These are phyloP conservation scores for Salvelinus fontinalis DNA, from an alignment of 2,113 vertebrate genomes.

Conservation along the genomic window DNA sequence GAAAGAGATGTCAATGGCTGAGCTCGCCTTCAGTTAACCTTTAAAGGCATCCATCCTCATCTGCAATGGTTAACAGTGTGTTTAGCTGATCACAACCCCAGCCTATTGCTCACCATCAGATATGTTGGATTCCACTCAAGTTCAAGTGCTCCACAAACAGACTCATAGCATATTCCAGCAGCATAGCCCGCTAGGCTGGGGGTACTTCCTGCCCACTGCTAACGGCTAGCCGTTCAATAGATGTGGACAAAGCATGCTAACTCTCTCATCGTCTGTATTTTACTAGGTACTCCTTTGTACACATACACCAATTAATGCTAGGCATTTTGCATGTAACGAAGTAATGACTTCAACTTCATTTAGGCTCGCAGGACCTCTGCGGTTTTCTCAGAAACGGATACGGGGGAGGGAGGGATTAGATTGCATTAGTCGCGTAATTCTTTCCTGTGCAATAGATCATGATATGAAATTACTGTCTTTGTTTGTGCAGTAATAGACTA, in stretches of 20 bases:
- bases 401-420: conserved; percentile 63
- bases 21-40: neutral
- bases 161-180: neutral
- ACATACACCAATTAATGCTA: conserved; percentile 56
- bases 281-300: conserved; percentile 37
- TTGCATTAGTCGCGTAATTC: conserved; percentile 67
- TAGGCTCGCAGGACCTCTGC: conserved; percentile 39
- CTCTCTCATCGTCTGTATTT: conserved; percentile 27
- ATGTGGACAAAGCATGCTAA: conserved; percentile 42
- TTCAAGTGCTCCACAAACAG: neutral
- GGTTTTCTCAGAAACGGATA: conserved; percentile 55
- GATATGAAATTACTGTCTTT: conserved; percentile 50
- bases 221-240: conserved; percentile 25
- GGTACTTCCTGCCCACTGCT: conserved; percentile 17
- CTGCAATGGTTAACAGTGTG: neutral
- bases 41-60: neutral
- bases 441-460: conserved; percentile 62
- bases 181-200: neutral
- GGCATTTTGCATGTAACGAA: conserved; percentile 59
- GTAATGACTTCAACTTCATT: conserved; percentile 48
- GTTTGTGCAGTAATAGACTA: conserved; percentile 37
- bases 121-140: neutral
- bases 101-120: neutral
- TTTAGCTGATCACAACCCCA: neutral
- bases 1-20: neutral